A percentile compares a stretch with the other conserved stretches of the same genome.
These are phyloP conservation scores for Drosophila atroscutellata DNA, from an alignment of 2,888 invertebrate species.

Conservation along the genomic window DNA sequence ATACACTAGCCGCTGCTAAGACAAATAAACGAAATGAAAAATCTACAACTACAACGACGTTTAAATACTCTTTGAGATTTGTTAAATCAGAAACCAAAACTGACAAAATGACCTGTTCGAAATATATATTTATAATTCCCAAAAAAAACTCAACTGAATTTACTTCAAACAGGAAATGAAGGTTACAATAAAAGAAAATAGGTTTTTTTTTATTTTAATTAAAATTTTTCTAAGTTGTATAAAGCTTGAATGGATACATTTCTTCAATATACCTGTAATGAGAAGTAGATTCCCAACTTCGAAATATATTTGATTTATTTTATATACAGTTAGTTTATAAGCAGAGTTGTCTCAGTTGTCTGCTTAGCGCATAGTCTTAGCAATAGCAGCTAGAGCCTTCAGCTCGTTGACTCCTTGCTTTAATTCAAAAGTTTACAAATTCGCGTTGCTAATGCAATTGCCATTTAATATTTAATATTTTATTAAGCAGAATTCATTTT, in stretches of 20 bases:
- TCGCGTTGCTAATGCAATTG: background rate
- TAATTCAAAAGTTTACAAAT: background rate
- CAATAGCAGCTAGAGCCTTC: background rate
- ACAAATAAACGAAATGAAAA: conserved; percentile 36
- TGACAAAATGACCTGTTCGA: background rate
- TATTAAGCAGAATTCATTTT: background rate
- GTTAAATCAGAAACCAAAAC: background rate
- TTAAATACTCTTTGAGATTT: conserved; percentile 30
- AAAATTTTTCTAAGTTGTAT: background rate
- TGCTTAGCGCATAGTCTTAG: background rate
- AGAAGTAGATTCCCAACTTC: background rate
- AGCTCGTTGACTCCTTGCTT: background rate
- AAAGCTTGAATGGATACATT: background rate
- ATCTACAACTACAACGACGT: conserved; percentile 6
- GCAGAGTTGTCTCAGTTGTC: background rate
- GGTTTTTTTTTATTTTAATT: too few relatives aligned
- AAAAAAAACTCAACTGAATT: background rate
- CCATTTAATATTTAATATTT: background rate
- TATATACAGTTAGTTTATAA: background rate
- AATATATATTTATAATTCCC: background rate
- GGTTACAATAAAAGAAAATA: background rate
- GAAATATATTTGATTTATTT: background rate
- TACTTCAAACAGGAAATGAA: background rate
- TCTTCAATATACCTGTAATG: background rate
- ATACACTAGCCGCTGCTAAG: conserved; percentile 39